A percentile compares a stretch with the other conserved stretches of the same genome.
Conservation (phyloP, 2,797 vertebrate genomes). For the Platyrinchus mystaceus region DNA sequence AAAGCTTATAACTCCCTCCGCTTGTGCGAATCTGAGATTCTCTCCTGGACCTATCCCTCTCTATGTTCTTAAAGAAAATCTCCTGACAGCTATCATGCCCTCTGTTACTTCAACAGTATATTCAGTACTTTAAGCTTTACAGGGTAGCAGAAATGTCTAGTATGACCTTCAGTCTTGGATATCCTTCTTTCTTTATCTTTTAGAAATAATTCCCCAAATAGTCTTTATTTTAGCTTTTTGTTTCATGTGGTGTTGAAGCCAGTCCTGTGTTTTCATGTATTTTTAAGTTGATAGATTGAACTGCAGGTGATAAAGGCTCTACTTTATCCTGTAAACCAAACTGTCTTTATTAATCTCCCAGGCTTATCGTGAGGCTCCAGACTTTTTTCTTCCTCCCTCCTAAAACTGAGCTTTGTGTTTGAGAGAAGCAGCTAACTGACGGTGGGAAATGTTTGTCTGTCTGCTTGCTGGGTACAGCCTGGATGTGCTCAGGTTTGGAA, state of each 20-base stretch:
- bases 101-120: background rate
- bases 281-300: conserved; percentile 7
- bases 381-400: background rate
- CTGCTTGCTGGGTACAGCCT: accelerated
- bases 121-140: background rate
- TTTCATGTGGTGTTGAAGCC: conserved; percentile 8
- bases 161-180: background rate
- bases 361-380: conserved; percentile 6
- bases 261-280: background rate
- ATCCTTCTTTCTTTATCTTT: conserved; percentile 19
- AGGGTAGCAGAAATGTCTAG: background rate
- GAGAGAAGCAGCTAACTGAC: background rate
- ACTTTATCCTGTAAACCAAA: conserved; percentile 22
- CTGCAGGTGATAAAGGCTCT: conserved; percentile 18
- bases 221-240: conserved; percentile 29
- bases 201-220: background rate
- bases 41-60: background rate
- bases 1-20: background rate
- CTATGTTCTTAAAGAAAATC: conserved; percentile 3
- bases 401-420: background rate
- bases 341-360: background rate
- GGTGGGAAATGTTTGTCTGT: background rate
- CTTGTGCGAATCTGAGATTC: background rate
- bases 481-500: background rate
- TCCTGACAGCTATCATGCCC: background rate